Conservation (phyloP, 2,113 vertebrate species). For the Corythornis vintsioides region DNA sequence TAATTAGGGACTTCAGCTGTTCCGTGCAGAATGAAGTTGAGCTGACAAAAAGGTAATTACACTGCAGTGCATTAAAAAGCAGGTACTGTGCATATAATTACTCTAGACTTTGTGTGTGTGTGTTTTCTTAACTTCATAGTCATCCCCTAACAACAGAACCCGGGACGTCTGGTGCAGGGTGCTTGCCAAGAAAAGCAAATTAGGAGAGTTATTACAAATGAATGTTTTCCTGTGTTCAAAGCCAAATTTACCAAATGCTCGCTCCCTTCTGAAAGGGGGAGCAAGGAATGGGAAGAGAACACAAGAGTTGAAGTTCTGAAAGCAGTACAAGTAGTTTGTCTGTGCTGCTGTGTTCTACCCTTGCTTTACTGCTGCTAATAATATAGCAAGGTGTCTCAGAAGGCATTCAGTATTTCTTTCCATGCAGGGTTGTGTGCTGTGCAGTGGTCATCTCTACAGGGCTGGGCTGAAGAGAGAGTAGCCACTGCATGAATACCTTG, state of each 20-base stretch:
- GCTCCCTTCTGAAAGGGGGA: neutral
- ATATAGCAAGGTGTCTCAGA: neutral
- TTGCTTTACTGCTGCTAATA: neutral
- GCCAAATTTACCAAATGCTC: conserved; percentile 6
- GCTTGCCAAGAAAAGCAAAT: conserved; percentile 56
- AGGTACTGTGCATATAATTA: conserved; percentile 13
- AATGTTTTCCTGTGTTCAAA: neutral
- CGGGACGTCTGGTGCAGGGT: neutral
- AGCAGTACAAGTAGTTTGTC: neutral
- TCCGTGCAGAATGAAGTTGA: conserved; percentile 42
- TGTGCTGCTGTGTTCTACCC: neutral
- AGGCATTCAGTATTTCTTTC: neutral
- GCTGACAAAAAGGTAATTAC: conserved; percentile 67
- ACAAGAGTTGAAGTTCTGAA: neutral
- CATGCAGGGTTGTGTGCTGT: accelerated
- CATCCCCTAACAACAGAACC: neutral
- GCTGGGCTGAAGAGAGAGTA: accelerated
- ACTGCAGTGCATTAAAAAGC: conserved; percentile 2
- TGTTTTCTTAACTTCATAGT: neutral
- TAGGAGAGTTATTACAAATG: neutral
- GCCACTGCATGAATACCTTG: accelerated
- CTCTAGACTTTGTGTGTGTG: neutral
- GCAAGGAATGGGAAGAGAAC: neutral
- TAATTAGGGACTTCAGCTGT: conserved; percentile 73
- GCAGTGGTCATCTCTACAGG: neutral